These are phyloP conservation scores for Metellina segmentata DNA, from an alignment of 2,888 invertebrate species.

Conservation along the genomic window DNA sequence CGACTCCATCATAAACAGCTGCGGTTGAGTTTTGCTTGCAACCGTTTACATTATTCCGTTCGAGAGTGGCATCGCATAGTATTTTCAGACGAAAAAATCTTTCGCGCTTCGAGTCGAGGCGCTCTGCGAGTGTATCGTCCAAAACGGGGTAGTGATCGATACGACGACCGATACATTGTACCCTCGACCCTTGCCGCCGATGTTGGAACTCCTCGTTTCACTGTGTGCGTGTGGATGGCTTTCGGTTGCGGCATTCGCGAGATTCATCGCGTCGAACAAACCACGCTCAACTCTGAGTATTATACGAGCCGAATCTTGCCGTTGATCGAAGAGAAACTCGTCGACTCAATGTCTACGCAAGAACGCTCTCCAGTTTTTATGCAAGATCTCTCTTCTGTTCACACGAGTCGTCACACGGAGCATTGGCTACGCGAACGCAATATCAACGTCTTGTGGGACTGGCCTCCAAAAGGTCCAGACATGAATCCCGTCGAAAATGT, in stretches of 20 bases:
- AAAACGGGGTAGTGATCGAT: not conserved
- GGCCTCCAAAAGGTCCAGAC: too few relatives aligned
- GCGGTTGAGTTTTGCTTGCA: too few relatives aligned
- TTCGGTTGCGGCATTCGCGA: not conserved
- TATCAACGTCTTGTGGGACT: too few relatives aligned
- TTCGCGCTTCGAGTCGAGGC: constrained; percentile 12
- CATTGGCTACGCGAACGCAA: constrained; percentile 4
- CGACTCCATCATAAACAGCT: too few relatives aligned
- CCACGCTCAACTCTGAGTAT: constrained; percentile 8
- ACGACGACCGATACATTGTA: constrained; percentile 22
- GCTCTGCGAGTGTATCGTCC: constrained; percentile 17
- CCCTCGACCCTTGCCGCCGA: not conserved
- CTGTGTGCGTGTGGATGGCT: constrained; percentile 27
- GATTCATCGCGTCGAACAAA: constrained; percentile 21
- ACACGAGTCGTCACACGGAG: not conserved
- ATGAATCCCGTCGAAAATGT: too few relatives aligned
- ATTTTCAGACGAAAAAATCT: constrained; percentile 58
- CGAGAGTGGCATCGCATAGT: too few relatives aligned
- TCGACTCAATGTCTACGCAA: not conserved
- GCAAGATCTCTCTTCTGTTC: constrained; percentile 50
- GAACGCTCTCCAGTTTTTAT: not conserved
- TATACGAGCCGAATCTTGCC: not conserved
- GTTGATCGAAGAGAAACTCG: too few relatives aligned
- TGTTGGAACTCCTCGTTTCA: not conserved
- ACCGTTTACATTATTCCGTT: too few relatives aligned